A percentile compares a stretch with the other conserved stretches of the same genome.
phyloP scores from a whole-genome alignment of 2,888 invertebrate species.

The Hemaris fuciformis region DNA sequence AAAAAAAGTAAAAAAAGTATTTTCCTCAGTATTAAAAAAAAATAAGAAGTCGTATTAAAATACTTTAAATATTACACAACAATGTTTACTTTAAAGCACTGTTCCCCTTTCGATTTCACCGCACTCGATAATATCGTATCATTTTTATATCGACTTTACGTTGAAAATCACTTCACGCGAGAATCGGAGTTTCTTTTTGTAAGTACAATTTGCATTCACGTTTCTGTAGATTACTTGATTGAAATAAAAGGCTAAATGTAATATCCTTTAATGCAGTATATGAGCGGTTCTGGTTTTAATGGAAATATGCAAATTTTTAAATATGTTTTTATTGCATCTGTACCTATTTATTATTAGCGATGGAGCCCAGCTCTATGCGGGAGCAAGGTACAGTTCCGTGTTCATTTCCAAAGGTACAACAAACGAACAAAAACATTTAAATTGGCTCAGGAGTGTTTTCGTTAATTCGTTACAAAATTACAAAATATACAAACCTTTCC shows the following conservation, averaged over 20 bases:
- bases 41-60: too few relatives aligned
- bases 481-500: too few relatives aligned
- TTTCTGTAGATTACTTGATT: background rate
- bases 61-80: background rate
- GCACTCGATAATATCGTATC: background rate
- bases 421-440: too few relatives aligned
- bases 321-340: too few relatives aligned
- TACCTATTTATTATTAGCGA: too few relatives aligned
- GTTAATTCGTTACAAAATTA: too few relatives aligned
- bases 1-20: too few relatives aligned
- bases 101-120: constrained; percentile 5
- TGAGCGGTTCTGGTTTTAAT: background rate
- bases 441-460: too few relatives aligned
- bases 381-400: too few relatives aligned
- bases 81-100: background rate
- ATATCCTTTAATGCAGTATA: background rate
- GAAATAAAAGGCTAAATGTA: background rate
- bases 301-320: background rate
- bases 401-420: too few relatives aligned
- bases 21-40: too few relatives aligned
- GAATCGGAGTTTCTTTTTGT: background rate
- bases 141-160: background rate
- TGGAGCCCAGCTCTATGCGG: too few relatives aligned
- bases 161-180: background rate
- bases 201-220: background rate